phyloP scores from a whole-genome alignment of 1,140 invertebrate species.

The Diplogasteroides magnus region DNA sequence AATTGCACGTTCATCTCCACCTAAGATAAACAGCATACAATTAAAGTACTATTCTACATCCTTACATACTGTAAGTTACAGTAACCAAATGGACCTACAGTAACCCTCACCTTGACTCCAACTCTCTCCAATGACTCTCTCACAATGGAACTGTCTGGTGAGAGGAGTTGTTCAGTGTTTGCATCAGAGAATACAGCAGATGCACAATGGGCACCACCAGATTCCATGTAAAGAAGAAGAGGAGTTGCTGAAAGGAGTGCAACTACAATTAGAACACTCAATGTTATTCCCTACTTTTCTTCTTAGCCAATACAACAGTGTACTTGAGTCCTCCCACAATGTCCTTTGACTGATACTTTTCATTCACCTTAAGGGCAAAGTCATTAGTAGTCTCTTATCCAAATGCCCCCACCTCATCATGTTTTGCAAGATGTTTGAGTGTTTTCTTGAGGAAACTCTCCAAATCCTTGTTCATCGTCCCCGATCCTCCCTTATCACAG shows the following conservation, averaged over 20 bases:
- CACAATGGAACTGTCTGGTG: conserved; percentile 22
- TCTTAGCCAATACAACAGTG: conserved; percentile 45
- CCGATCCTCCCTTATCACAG: conserved; percentile 33
- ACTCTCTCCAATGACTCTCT: conserved; percentile 38
- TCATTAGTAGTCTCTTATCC: conserved; percentile 15
- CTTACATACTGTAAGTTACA: no score
- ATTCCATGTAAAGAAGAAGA: conserved; percentile 48
- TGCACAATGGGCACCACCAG: conserved; percentile 31
- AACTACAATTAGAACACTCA: not conserved
- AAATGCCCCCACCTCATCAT: conserved; percentile 27
- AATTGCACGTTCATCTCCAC: not conserved
- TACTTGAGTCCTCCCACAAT: conserved; percentile 41
- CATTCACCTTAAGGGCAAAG: conserved; percentile 34
- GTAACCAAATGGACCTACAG: no score
- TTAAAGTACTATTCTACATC: no score
- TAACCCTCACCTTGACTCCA: conserved; percentile 27
- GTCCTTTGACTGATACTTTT: conserved; percentile 46
- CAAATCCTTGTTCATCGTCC: conserved; percentile 45
- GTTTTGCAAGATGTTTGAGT: conserved; percentile 39
- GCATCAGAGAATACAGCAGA: conserved; percentile 48
- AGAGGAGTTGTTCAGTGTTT: conserved; percentile 34
- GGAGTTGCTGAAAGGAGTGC: conserved; percentile 47
- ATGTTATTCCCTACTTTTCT: conserved; percentile 29
- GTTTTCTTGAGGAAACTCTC: conserved; percentile 44
- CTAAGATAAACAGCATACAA: no score